These are phyloP conservation scores for Edolisoma coerulescens DNA, from an alignment of 2,113 vertebrate genomes.

Conservation along the genomic window DNA sequence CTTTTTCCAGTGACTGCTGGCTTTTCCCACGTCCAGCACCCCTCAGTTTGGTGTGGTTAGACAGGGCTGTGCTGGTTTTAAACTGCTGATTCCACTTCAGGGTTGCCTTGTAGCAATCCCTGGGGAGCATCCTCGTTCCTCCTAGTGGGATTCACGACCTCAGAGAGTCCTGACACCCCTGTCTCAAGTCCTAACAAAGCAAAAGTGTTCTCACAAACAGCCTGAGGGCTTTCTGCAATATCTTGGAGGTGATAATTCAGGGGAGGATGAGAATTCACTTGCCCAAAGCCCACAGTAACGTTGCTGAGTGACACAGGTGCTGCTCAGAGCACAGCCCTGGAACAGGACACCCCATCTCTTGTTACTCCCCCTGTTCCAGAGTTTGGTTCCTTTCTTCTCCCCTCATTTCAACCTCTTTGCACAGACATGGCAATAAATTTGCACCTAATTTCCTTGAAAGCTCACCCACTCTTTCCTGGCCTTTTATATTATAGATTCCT, in stretches of 20 bases:
- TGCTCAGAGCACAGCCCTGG: neutral
- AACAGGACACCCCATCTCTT: neutral
- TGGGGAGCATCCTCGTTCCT: neutral
- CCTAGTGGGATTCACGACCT: fast-evolving
- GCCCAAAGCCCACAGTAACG: neutral
- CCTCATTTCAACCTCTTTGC: neutral
- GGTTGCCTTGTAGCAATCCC: neutral
- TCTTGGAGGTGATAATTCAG: neutral
- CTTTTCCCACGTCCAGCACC: neutral
- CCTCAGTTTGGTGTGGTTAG: neutral
- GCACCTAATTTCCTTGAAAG: neutral
- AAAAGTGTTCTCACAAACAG: neutral
- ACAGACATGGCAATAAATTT: neutral
- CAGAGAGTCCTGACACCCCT: neutral
- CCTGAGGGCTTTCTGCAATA: neutral
- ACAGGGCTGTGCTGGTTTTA: fast-evolving
- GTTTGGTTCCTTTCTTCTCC: neutral
- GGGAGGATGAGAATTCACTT: neutral
- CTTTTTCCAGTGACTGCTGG: neutral
- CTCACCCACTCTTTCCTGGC: neutral
- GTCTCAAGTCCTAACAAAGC: neutral
- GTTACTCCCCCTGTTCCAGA: neutral
- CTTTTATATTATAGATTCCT: neutral
- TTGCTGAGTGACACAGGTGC: neutral
- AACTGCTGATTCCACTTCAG: neutral